These are phyloP conservation scores for Drosophila subobscura DNA, from an alignment of 1,140 invertebrate genomes.

Conservation along the genomic window DNA sequence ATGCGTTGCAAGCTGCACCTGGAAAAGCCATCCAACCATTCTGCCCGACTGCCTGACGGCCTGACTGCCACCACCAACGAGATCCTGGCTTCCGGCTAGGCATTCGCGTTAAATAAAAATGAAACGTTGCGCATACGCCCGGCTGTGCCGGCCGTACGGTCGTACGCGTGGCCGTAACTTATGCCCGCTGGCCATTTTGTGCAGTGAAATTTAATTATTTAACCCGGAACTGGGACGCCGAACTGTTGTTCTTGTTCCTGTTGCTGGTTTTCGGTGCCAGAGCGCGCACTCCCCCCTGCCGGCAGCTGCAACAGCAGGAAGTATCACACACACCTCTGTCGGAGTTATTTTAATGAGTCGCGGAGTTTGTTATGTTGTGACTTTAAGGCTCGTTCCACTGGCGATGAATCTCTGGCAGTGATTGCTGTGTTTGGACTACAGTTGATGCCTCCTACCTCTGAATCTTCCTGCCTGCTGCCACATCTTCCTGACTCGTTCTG, in stretches of 20 bases:
- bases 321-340: conserved; percentile 72
- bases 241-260: conserved; percentile 30
- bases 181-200: conserved; percentile 76
- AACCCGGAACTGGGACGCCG: conserved; percentile 76
- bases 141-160: conserved; percentile 52
- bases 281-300: conserved; percentile 15
- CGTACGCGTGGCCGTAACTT: conserved; percentile 65
- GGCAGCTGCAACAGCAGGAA: conserved; percentile 48
- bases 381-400: conserved; percentile 57
- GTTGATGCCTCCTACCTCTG: conserved; percentile 22
- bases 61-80: conserved; percentile 32
- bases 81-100: conserved; percentile 74
- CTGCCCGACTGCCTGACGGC: no score
- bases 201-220: conserved; percentile 80
- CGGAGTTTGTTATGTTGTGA: conserved; percentile 48
- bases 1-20: conserved; percentile 61
- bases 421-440: conserved; percentile 5
- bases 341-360: conserved; percentile 78
- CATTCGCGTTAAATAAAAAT: conserved; percentile 75
- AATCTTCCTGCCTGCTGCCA: not conserved
- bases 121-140: conserved; percentile 77
- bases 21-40: conserved; percentile 6
- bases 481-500: no score
- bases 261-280: conserved; percentile 24
- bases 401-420: conserved; percentile 1